Conservation (phyloP, 2,888 invertebrate species). For the Callyntrura sp. region DNA sequence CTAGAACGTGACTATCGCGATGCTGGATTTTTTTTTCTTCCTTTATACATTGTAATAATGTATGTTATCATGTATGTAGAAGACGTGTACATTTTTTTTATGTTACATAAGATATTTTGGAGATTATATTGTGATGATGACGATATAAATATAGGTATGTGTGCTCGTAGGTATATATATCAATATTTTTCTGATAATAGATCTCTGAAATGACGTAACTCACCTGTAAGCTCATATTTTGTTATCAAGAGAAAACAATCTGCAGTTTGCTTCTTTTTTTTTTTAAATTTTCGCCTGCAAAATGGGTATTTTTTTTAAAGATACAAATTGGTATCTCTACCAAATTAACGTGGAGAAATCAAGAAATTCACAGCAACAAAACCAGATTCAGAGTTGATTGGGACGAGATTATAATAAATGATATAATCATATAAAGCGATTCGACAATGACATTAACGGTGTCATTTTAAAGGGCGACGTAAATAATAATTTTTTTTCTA, state of each 20-base stretch:
- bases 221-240: constrained; percentile 23
- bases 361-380: neutral
- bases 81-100: too few relatives aligned
- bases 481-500: neutral
- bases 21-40: neutral
- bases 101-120: too few relatives aligned
- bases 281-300: too few relatives aligned
- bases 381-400: neutral
- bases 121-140: too few relatives aligned
- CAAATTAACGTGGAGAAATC: neutral
- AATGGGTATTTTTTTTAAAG: too few relatives aligned
- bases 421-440: neutral
- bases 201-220: neutral
- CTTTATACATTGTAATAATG: too few relatives aligned
- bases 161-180: too few relatives aligned
- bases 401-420: neutral
- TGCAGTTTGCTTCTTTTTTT: neutral
- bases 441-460: neutral
- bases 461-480: neutral
- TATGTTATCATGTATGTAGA: too few relatives aligned
- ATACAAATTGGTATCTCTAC: neutral
- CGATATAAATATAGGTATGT: too few relatives aligned
- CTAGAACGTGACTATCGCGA: neutral
- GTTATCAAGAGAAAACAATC: neutral
- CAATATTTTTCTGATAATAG: too few relatives aligned